Base-by-base conservation (phyloP, 2,113 vertebrate species). In the Tylochromis polylepis region DNA sequence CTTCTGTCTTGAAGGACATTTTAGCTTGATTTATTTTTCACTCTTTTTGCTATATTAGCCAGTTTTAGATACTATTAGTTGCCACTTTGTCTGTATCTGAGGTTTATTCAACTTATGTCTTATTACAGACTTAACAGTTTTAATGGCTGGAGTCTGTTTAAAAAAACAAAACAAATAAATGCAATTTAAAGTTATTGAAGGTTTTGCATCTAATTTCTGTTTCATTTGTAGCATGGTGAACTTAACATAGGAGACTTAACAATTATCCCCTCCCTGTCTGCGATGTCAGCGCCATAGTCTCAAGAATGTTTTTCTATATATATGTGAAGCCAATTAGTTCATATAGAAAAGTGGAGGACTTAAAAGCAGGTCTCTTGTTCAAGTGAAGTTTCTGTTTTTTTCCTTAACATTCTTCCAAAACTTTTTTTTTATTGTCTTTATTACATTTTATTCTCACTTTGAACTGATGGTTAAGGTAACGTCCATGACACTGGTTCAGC, bases 331-430 rank as follows among this genome's bases (percentile, higher is more conserved):
- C 62, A 41, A 9, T 41, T 67, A 67, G 62, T 41, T 67, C 0
- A 4, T 22, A 41, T 14, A 67, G 0, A 67, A 41, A 67, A 15
- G 43, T 14, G 14, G 43, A 46, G 41, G 11, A 43, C 12, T 43
- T 12, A 5, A 12, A 15, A 41, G 36, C 36, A 1, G n/a, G 20
- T 18, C 0, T 36, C 3, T 36, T 65, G 60, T 65, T 36, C 0
- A 65, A 65, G 11, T 36, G 18, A 65, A 12, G 31, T 36, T 36
- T n/a, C n/a, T n/a, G n/a, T n/a, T n/a, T n/a, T n/a, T n/a, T 62
- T 62, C 14, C 34, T 65, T 38, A 4, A 22, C 20, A 65, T 65
- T 38, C 11, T 2, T 36, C 18, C 18, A 36, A 65, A 59, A n/a
- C 1, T 0, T 7, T n/a, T 56, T 43, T 34, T n/a, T 36, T 8